Evolutionary conservation across 1,140 invertebrate species (phyloP), one percentile per base, ranked within the genome.

Genomic region (Lysiphlebus fabarum): DNA sequence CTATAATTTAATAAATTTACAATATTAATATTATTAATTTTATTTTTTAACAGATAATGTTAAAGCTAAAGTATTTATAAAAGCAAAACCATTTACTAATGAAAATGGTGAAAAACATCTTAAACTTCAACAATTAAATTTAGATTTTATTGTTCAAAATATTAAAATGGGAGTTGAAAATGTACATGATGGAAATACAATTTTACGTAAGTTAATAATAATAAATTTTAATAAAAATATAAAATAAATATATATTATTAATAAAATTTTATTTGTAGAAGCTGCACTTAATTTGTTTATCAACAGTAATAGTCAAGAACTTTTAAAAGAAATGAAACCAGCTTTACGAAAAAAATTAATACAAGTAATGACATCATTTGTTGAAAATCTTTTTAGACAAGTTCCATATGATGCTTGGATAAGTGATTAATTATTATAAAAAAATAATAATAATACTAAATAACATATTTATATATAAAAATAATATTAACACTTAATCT

Each of bases 261-360:
- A n/a, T 10, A 42, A 5, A 50, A 50, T 33, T 11, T 48, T 53
- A 41, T 63, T 59, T 64, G 5, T 77, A 92, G 90, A 91, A 71
- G 89, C 90, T 34, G 90, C 90, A 38, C 70, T 92, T 44, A 92
- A 92, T 76, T 75, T 90, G n/a, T 91, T 92, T 73, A 92, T 92
- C 70, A 92, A 92, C 70, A 88, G 87, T 0, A 90, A 92, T 70
- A 84, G 88, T 1, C 90, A 92, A 68, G 90, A 91, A 62, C 75
- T 92, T 7, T 70, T 91, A 8, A 90, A 88, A 68, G 90, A 92
- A 80, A 92, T 92, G 90, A 92, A 92, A 73, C 90, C 90, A 0
- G 87, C 89, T 70, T 78, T 92, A 36, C 86, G 90, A 63, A 83
- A 82, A 61, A 91, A 92, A 70, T 77, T 92, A 2, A 82, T 90